Percentiles rank a stretch among this genome's conserved stretches.
Evolutionary conservation across 2,113 vertebrate species (phyloP).

Genomic region (Uropsilus gracilis): DNA sequence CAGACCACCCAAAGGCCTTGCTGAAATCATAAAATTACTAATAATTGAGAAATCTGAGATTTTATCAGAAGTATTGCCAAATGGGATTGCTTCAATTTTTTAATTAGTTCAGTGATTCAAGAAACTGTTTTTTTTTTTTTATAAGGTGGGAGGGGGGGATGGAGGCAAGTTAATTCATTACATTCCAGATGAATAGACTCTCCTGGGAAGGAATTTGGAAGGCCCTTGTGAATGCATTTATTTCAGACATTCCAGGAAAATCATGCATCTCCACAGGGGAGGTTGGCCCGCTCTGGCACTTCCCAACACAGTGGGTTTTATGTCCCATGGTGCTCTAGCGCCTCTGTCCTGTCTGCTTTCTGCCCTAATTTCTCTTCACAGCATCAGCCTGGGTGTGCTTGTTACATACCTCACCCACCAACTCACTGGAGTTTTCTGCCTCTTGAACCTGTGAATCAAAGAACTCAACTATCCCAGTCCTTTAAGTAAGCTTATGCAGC

Average conservation of each 20-base stretch:
- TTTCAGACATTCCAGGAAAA: background rate
- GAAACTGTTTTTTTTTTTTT: no score
- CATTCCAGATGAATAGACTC: conserved; percentile 8
- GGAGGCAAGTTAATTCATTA: conserved; percentile 1
- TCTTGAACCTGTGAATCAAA: no score
- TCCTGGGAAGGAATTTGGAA: background rate
- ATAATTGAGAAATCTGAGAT: background rate
- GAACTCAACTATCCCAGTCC: background rate
- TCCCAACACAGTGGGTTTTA: background rate
- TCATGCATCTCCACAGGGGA: background rate
- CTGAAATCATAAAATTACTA: conserved; percentile 4
- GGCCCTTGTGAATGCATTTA: background rate
- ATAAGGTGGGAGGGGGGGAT: background rate
- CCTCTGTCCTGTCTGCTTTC: background rate
- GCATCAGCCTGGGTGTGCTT: background rate
- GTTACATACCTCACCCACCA: background rate
- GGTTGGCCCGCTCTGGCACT: background rate
- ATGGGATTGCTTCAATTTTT: background rate
- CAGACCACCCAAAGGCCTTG: background rate
- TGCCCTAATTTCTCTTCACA: background rate
- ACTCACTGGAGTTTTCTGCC: background rate
- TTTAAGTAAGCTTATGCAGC: background rate
- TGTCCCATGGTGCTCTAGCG: background rate
- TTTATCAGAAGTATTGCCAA: background rate
- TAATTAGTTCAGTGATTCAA: background rate